Evolutionary conservation across 1,140 invertebrate species (phyloP).

Genomic region (Drosophila pseudoobscura): DNA sequence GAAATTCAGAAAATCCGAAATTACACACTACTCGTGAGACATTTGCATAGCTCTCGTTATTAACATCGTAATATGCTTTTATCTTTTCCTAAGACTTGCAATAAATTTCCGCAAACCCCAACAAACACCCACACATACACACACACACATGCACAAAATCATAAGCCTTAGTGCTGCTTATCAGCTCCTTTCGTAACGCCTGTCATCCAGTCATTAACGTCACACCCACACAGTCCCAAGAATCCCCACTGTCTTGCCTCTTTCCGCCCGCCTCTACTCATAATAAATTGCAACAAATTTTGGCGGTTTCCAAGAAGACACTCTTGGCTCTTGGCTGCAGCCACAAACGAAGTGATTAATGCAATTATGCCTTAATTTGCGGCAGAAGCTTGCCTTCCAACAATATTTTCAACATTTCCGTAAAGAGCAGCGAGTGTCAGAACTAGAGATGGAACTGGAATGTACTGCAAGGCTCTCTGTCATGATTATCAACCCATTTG

Average conservation of each 20-base stretch:
- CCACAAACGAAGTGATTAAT: conserved; percentile 70
- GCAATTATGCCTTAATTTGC: conserved; percentile 78
- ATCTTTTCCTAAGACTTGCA: conserved; percentile 20
- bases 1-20: background rate
- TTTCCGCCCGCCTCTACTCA: background rate
- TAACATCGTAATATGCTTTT: conserved; percentile 10
- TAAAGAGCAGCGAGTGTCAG: conserved; percentile 6
- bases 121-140: too few relatives aligned
- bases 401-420: conserved; percentile 69
- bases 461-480: too few relatives aligned
- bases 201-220: conserved; percentile 61
- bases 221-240: conserved; percentile 8
- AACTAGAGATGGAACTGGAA: background rate
- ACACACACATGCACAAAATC: conserved; percentile 21
- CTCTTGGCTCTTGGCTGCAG: background rate
- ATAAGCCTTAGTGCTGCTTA: conserved; percentile 67
- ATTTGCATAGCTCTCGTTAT: conserved; percentile 6
- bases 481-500: too few relatives aligned
- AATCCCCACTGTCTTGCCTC: conserved; percentile 2
- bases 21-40: background rate
- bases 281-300: conserved; percentile 77
- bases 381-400: conserved; percentile 35
- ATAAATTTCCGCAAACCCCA: conserved; percentile 34
- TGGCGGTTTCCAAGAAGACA: conserved; percentile 26
- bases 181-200: conserved; percentile 42